phyloP scores from a whole-genome alignment of 2,888 invertebrate genomes.

The Podabrus alpinus region DNA sequence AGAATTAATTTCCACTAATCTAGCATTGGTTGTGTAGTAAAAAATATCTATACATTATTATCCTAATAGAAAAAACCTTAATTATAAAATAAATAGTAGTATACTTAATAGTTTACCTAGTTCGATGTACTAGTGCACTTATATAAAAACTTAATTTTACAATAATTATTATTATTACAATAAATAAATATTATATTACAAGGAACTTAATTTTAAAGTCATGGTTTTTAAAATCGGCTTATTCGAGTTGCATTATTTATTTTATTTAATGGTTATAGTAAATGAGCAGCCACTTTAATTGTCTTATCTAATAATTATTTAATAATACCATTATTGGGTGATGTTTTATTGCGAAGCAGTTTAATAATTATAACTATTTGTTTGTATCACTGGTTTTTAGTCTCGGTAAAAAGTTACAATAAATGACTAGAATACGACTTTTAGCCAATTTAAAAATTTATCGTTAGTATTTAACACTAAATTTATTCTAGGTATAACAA shows the following conservation, averaged over 20 bases:
- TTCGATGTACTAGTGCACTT: conserved; percentile 5
- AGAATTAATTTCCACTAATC: conserved; percentile 8
- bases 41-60: conserved; percentile 18
- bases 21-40: conserved; percentile 29
- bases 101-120: conserved; percentile 18
- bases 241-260: conserved; percentile 6
- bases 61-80: conserved; percentile 15
- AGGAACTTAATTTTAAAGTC: conserved; percentile 27
- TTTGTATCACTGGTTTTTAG: neutral
- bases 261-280: conserved; percentile 2
- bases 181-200: conserved; percentile 21
- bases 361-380: neutral
- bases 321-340: conserved; percentile 20
- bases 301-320: neutral
- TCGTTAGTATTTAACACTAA: neutral
- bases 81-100: conserved; percentile 10
- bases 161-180: conserved; percentile 7
- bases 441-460: neutral
- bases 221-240: conserved; percentile 14
- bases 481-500: neutral
- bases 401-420: conserved; percentile 9
- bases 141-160: conserved; percentile 3
- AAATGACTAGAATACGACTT: conserved; percentile 21
- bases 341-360: conserved; percentile 6
- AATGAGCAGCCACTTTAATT: neutral